Evolutionary conservation across 2,797 vertebrate genomes (phyloP).

Genomic region (Ctenochaetus hawaiiensis): DNA sequence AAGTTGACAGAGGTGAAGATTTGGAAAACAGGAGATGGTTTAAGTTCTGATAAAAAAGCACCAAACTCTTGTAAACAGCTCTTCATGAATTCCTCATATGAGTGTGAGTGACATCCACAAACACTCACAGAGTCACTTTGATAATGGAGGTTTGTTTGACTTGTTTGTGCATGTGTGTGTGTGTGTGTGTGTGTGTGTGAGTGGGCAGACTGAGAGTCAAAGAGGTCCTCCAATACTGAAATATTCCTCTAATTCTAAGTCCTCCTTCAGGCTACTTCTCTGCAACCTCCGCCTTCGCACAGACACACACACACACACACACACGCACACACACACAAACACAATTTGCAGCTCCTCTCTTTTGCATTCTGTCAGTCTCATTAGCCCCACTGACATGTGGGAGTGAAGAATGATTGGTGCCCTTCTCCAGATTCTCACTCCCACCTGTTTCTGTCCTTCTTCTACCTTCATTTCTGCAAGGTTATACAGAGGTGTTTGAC

Average conservation of each 20-base stretch:
- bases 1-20: constrained; percentile 2
- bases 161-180: constrained; percentile 20
- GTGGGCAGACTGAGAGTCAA: constrained; percentile 69
- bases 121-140: constrained; percentile 25
- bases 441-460: constrained; percentile 16
- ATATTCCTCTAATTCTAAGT: constrained; percentile 66
- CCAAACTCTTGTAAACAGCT: constrained; percentile 9
- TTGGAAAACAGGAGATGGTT: not conserved
- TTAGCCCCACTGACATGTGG: constrained; percentile 72
- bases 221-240: constrained; percentile 67
- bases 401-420: constrained; percentile 63
- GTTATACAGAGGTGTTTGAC: constrained; percentile 48
- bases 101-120: constrained; percentile 25
- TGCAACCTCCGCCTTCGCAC: constrained; percentile 61
- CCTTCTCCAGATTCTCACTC: constrained; percentile 42
- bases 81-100: not conserved
- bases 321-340: constrained; percentile 24
- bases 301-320: constrained; percentile 30
- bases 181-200: constrained; percentile 33
- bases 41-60: not conserved
- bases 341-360: constrained; percentile 38
- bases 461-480: constrained; percentile 44
- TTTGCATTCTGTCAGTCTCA: constrained; percentile 73
- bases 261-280: constrained; percentile 66
- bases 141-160: constrained; percentile 40